These are phyloP conservation scores for Drosophila burlai DNA, from an alignment of 1,140 invertebrate species.

Conservation along the genomic window DNA sequence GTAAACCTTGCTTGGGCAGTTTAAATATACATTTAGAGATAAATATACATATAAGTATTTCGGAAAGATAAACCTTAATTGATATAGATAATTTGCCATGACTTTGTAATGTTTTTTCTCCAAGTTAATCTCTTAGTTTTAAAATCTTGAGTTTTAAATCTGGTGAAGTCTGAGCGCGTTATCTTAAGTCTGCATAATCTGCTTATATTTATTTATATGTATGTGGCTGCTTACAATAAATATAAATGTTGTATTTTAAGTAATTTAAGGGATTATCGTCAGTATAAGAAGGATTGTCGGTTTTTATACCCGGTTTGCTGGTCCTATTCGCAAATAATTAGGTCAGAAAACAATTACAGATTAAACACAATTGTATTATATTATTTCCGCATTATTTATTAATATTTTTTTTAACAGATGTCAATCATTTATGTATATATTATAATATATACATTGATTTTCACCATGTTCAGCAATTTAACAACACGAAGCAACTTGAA, in stretches of 20 bases:
- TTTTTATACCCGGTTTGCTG: not conserved
- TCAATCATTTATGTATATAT: not conserved
- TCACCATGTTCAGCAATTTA: constrained; percentile 3
- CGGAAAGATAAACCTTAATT: no score
- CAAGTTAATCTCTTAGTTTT: not conserved
- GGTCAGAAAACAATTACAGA: constrained; percentile 1
- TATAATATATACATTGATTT: not conserved
- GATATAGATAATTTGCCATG: not conserved
- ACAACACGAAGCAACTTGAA: not conserved
- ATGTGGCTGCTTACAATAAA: no score
- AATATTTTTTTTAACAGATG: not conserved
- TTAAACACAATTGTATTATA: not conserved
- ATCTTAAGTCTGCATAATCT: not conserved
- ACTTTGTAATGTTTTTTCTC: not conserved
- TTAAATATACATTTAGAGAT: no score
- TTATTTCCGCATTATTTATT: not conserved
- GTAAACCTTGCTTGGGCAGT: no score
- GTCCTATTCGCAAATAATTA: not conserved
- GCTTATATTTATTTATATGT: not conserved
- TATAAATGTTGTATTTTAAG: not conserved
- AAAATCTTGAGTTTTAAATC: not conserved
- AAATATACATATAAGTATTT: no score
- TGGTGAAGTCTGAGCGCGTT: not conserved
- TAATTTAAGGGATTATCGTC: not conserved
- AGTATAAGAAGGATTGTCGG: no score